Evolutionary conservation across 2,113 vertebrate genomes (phyloP), one percentile per base, ranked within the genome.

Genomic region (Orycteropus afer): DNA sequence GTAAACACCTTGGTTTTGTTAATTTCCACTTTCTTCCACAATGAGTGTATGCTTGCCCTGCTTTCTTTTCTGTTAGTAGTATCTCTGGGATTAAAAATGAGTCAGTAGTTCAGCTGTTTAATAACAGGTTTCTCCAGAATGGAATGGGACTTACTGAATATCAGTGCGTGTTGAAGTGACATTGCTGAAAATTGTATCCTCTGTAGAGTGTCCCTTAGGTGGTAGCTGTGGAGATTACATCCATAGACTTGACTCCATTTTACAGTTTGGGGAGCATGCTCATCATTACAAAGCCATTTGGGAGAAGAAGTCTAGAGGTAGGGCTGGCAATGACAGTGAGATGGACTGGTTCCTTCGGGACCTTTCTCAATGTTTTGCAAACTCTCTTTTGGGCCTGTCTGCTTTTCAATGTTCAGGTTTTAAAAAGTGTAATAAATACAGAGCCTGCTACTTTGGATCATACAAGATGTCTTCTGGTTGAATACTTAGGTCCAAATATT

Each of bases 1-100:
- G 82, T 76, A 86, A 95, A 69, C 34, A 55, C 91, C 73, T 87
- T 97, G 84, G 87, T 89, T 97, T 59, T 94, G 65, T 93, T 84
- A 78, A 88, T 96, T 97, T 94, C 61, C 29, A 45, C 0, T 85
- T 92, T 82, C 59, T 91, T 89, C 55, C 59, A 91, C 20, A 32
- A 4, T 14, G 93, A 74, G 63, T 55, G 51, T 71, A 13, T 76
- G 79, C 65, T 47, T 61, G 1, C 55, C 27, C 4, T 8, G 55
- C 78, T 63, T 78, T 94, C 32, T 82, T 77, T 65, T 83, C 89
- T 94, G 10, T 79, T 74, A 71, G n/a, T 40, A 17, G 13, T 47
- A 34, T 93, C 59, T 81, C 57, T 79, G 67, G 84, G 61, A 84
- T 84, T 93, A 37, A 87, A 84, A 77, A 69, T 49, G 78, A 13